Percentiles rank a stretch among this genome's conserved stretches.
Conservation (phyloP, 2,797 vertebrate genomes). For the Mormyrus hasselquistii region DNA sequence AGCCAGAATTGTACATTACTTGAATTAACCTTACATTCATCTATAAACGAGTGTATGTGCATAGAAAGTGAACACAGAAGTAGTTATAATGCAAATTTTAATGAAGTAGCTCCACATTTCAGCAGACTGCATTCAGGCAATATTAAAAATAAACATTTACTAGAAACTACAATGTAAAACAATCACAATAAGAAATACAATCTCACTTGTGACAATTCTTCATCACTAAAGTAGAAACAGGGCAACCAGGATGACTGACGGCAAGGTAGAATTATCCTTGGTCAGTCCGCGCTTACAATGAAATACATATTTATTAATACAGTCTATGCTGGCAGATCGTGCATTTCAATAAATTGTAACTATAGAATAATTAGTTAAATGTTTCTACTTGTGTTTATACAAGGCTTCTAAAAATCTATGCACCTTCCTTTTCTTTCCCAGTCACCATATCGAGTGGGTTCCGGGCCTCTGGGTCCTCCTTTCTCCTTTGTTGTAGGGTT, state of each 20-base stretch:
- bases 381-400: neutral
- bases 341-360: neutral
- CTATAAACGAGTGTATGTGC: neutral
- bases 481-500: slow-evolving; percentile 90
- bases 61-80: neutral
- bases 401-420: slow-evolving; percentile 77
- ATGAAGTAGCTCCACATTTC: neutral
- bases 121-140: neutral
- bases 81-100: neutral
- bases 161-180: neutral
- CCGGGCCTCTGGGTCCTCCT: slow-evolving; percentile 86
- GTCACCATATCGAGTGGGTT: slow-evolving; percentile 94
- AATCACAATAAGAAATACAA: neutral
- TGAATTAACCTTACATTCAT: neutral
- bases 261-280: neutral
- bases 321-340: neutral
- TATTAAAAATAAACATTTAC: neutral
- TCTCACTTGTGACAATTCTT: neutral
- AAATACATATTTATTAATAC: slow-evolving; percentile 6
- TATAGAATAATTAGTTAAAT: neutral
- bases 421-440: slow-evolving; percentile 98
- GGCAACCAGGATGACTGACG: neutral
- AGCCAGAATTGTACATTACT: neutral
- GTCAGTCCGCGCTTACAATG: neutral
- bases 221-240: neutral